These are phyloP conservation scores for Gyps fulvus DNA, from an alignment of 2,113 vertebrate species.

Conservation along the genomic window DNA sequence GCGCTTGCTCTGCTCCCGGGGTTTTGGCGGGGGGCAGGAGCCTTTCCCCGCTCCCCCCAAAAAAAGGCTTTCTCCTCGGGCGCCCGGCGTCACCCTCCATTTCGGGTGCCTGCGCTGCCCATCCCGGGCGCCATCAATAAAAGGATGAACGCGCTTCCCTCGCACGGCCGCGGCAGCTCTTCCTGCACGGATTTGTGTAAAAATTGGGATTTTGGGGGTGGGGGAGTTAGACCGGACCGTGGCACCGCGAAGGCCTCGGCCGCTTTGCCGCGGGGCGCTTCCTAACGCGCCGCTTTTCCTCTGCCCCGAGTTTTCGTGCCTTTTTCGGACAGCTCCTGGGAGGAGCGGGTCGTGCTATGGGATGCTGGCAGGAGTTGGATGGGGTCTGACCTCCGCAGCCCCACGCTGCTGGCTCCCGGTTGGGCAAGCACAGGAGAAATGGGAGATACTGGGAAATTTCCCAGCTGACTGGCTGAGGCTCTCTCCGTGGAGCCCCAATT, in stretches of 20 bases:
- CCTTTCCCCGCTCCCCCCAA: background rate
- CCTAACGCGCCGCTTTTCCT: accelerated
- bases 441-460: background rate
- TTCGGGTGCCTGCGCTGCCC: accelerated
- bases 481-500: accelerated
- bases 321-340: background rate
- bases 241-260: accelerated
- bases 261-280: accelerated
- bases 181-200: accelerated
- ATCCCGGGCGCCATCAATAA: background rate
- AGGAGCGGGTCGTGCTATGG: background rate
- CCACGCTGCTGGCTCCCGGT: background rate
- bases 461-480: background rate
- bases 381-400: background rate
- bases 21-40: background rate
- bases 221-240: accelerated
- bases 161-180: background rate
- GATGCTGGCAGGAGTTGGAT: background rate
- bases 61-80: background rate
- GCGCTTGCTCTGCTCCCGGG: accelerated
- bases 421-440: background rate
- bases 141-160: background rate
- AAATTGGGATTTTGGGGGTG: background rate
- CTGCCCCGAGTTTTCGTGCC: background rate
- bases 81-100: accelerated